Conservation (phyloP, 2,113 vertebrate species). For the Ornithorhynchus anatinus region DNA sequence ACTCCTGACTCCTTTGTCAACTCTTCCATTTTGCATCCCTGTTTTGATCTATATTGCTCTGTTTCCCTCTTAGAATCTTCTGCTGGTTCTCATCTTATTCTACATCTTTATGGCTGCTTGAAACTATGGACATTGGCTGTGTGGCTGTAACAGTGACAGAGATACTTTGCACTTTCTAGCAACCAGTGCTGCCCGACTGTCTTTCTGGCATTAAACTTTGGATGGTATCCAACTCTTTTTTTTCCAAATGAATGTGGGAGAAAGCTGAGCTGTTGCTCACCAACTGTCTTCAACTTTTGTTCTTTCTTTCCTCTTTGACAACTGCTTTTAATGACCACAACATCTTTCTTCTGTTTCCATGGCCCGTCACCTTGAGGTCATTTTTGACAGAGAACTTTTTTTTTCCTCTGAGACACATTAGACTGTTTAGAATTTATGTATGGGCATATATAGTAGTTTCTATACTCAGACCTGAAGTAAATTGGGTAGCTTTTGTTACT, state of each 20-base stretch:
- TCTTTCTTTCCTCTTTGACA: slow-evolving; percentile 6
- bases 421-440: neutral
- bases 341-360: slow-evolving; percentile 3
- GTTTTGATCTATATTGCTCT: neutral
- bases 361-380: neutral
- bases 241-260: neutral
- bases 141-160: neutral
- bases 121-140: neutral
- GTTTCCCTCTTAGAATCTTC: neutral
- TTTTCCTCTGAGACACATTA: slow-evolving; percentile 5
- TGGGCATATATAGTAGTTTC: neutral
- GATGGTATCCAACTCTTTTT: neutral
- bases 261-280: neutral
- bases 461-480: neutral
- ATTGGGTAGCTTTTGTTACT: neutral
- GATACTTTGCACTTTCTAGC: neutral
- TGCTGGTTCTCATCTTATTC: neutral
- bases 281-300: neutral
- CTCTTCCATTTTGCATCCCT: neutral
- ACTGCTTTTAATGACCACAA: neutral
- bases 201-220: neutral
- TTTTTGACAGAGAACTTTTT: slow-evolving; percentile 10
- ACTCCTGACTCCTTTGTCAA: neutral
- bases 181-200: neutral
- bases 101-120: neutral